These are phyloP conservation scores for Collichthys lucidus DNA, from an alignment of 2,113 vertebrate species.

Conservation along the genomic window DNA sequence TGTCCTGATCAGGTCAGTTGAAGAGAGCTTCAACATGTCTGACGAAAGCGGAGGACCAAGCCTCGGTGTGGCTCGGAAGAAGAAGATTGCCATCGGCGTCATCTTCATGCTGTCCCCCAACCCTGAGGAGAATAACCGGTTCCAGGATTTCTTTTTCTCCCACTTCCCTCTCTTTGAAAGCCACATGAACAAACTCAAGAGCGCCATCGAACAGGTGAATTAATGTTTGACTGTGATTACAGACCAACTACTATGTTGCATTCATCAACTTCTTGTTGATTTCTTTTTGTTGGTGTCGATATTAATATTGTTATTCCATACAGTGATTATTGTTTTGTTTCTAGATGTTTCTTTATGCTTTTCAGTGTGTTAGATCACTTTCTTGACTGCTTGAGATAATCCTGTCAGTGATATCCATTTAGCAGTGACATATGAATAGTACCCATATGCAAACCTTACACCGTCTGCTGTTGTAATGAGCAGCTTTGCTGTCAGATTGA, in stretches of 20 bases:
- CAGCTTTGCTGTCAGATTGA: conserved; percentile 36
- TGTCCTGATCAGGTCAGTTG: conserved; percentile 88
- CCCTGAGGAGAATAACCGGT: conserved; percentile 93
- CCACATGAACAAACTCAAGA: conserved; percentile 99
- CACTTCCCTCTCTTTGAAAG: conserved; percentile 99
- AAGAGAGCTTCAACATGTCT: conserved; percentile 99
- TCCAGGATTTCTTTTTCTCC: conserved; percentile 99
- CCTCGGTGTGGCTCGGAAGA: conserved; percentile 93
- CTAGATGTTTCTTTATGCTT: background rate
- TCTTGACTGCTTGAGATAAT: background rate
- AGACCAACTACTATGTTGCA: background rate
- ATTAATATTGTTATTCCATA: background rate
- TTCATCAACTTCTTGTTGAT: background rate
- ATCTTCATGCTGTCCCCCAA: conserved; percentile 94
- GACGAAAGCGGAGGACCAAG: conserved; percentile 92
- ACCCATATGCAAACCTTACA: conserved; percentile 8
- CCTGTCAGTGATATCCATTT: conserved; percentile 32
- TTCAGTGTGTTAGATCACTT: background rate
- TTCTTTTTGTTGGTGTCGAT: background rate
- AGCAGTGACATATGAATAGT: conserved; percentile 29
- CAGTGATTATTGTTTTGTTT: background rate
- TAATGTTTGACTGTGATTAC: background rate
- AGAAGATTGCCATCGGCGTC: conserved; percentile 98
- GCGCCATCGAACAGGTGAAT: conserved; percentile 95
- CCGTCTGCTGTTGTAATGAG: conserved; percentile 40